Evolutionary conservation across 2,888 invertebrate species (phyloP).

Genomic region (Drosophila dives): DNA sequence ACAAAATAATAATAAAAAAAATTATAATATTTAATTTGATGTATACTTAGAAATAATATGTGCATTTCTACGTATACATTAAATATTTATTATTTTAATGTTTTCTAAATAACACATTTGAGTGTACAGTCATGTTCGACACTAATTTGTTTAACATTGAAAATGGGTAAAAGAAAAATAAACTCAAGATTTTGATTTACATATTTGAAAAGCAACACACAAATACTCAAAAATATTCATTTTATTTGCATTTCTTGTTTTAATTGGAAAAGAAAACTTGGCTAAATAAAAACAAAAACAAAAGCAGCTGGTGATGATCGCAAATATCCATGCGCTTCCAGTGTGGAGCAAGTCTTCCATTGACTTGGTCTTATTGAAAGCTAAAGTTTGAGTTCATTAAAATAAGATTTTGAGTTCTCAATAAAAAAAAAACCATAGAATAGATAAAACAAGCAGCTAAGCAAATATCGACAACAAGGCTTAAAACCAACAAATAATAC

Average conservation of each 20-base stretch:
- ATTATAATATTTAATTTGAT: too few relatives aligned
- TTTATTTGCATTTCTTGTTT: background rate
- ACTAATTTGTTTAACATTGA: background rate
- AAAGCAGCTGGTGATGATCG: constrained; percentile 11
- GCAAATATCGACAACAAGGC: constrained; percentile 34
- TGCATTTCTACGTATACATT: background rate
- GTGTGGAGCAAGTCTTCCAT: constrained; percentile 13
- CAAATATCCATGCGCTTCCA: background rate
- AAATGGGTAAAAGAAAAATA: background rate
- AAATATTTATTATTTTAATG: background rate
- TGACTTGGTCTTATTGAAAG: constrained; percentile 3
- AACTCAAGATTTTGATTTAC: background rate
- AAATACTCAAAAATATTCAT: background rate
- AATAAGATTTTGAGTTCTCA: too few relatives aligned
- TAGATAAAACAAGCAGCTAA: constrained; percentile 40
- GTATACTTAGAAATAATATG: too few relatives aligned
- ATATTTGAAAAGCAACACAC: background rate
- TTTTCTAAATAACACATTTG: background rate
- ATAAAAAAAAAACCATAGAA: background rate
- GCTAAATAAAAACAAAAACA: constrained; percentile 3
- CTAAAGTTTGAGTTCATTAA: background rate
- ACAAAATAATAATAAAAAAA: background rate
- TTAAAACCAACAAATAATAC: background rate
- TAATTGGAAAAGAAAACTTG: background rate
- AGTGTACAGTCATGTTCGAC: background rate